Evolutionary conservation across 53 echinoderm and acorn worm genomes (phyloP), one percentile per base, ranked within the genome.

Genomic region (Henricia sp.): DNA sequence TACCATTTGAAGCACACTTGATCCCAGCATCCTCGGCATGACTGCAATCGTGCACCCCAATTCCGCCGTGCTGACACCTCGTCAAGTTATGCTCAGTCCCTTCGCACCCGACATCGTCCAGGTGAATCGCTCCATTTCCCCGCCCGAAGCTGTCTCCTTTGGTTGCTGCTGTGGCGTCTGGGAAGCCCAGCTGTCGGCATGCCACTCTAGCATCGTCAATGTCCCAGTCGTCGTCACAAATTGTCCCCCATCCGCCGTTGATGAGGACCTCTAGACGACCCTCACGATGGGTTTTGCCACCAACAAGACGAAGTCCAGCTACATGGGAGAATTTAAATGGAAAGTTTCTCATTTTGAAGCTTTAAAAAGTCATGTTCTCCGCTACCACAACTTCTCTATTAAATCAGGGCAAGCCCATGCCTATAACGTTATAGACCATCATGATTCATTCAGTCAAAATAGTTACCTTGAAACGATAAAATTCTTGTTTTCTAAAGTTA

Each of bases 361-460:
- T 35, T 28, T 27, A 25, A 27, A 4, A 4, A 42, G 3, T 28
- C 30, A 28, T 29, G 5, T 26, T 20, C 13, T 21, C 40, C 28
- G n/a, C 44, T 51, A 51, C 73, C 36, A 51, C 17, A 10, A 27
- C 20, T 34, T 27, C 52, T 68, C 80, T 38, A 44, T 50, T 16
- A 51, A 33, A 38, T 84, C 93, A 14, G 71, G 37, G 48, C 40
- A 65, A 38, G 74, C 84, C 16, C 84, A 91, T 10, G 88, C 8
- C 72, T 63, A 52, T 86, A 85, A 37, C 84, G 85, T 0, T 90
- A 88, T 1, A 40, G 23, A 26, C 88, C 93, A 64, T 10, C 80
- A 85, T 91, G 90, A 87, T 13, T 54, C 51, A 8, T 84, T 88
- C 16, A 54, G 68, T 10, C 73, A 69, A 3, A 51, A 14, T 12